A percentile compares a stretch with the other conserved stretches of the same genome.
phyloP scores from a whole-genome alignment of 1,140 invertebrate genomes.

The Anoplolepis gracilipes region DNA sequence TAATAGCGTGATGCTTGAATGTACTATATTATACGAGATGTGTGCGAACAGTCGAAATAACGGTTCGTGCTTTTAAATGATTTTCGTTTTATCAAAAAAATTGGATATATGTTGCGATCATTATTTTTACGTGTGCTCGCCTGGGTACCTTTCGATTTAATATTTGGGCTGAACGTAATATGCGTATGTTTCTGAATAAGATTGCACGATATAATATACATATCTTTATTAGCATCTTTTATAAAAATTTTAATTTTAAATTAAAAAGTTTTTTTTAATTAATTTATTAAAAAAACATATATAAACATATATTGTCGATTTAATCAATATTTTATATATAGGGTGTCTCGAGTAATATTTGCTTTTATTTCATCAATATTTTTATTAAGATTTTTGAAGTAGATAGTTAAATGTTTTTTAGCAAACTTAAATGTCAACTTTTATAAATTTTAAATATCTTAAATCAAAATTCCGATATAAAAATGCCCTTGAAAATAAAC shows the following conservation, averaged over 20 bases:
- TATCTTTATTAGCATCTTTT: not conserved
- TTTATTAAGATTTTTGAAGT: not conserved
- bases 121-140: constrained; percentile 1
- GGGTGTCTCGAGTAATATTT: not conserved
- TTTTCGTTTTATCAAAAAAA: not conserved
- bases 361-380: not conserved
- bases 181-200: not conserved
- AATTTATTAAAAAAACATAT: not conserved
- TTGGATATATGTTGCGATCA: not conserved
- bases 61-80: not conserved
- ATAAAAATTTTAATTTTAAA: not conserved
- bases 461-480: not conserved
- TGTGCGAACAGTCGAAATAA: not conserved
- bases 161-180: constrained; percentile 1
- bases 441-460: not conserved
- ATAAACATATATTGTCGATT: not conserved
- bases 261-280: not conserved
- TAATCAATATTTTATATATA: not conserved
- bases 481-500: not conserved
- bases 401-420: not conserved
- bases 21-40: not conserved
- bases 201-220: not conserved
- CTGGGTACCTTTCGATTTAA: not conserved
- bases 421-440: not conserved
- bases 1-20: no score